Evolutionary conservation across 2,113 vertebrate species (phyloP), one percentile per base, ranked within the genome.

Genomic region (Paralichthys olivaceus): DNA sequence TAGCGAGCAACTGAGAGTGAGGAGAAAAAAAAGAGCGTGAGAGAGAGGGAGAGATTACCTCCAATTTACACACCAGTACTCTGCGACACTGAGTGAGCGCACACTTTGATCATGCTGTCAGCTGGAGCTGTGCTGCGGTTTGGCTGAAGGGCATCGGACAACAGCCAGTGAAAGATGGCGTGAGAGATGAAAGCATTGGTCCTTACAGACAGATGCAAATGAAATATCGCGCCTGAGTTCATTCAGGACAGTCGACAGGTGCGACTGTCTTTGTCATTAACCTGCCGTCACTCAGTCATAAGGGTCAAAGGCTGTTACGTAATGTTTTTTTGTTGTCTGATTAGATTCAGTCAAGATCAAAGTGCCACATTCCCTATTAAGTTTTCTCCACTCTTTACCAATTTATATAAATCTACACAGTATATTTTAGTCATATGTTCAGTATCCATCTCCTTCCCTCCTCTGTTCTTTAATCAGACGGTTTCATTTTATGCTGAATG

Each of bases 81-180:
- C 63, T 69, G 75, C 57, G 54, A 81, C 76, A 71, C 13, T 14
- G 79, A 87, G 56, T 37, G 76, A 74, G 58, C 40, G 20, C 58
- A 71, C 1, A 75, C 87, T 90, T 92, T 91, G 88, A 90, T 89
- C 75, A 85, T 34, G 43, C 62, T 15, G 64, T 73, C 79, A 64
- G 61, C 63, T 65, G 55, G 40, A 63, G 66, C 66, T 47, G 63
- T 28, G 69, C 60, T 62, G 69, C 53, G 66, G 77, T 59, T 84
- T 6, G 43, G 80, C 82, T 86, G 72, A 84, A 81, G 84, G 82
- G 75, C 80, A 57, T 56, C 6, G 71, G 84, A 87, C 86, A 79
- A 72, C 58, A 6, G 69, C 23, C 9, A 19, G 79, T 67, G 68
- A 29, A 72, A 23, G 72, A 80, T 56, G 71, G 63, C 12, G 13